Base-by-base conservation (phyloP, 2,113 vertebrate species). In the Mandrillus leucophaeus region DNA sequence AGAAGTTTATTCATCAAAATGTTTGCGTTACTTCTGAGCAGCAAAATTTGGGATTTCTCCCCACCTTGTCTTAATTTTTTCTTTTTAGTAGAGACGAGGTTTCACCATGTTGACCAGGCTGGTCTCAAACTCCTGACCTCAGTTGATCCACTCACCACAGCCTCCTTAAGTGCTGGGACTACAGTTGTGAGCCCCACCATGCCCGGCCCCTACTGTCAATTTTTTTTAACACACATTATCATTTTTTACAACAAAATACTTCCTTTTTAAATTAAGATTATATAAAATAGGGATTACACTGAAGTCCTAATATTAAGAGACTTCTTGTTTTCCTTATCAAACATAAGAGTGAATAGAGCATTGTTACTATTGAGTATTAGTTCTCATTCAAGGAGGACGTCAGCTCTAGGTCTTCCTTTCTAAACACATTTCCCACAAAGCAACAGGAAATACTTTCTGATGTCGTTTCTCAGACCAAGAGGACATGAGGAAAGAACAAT, bases 361-460 rank as follows among this genome's bases (percentile, higher is more conserved):
- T 40, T 96, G 59, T 27, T 92, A 48, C 8, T 68, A 93, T 1
- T 82, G 52, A 70, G 13, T 45, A 43, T 59, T 52, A 80, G 38
- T 79, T 95, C n/a, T 83, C 8, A 6, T 40, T 90, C 57, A 95
- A 95, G 80, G n/a, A 73, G 2, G 16, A 2, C 2, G 2, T 73
- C 52, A 95, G 66, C 22, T 79, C 48, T 97, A 50, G 9, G 38
- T 95, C 86, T 96, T 91, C 55, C 95, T 8, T 40, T 48, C 64
- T 52, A 52, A 97, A 84, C 52, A 90, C 61, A 93, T 59, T 93
- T 88, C 43, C 94, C 90, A 40, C 7, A 96, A 96, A 98, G 73
- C 57, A 93, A 38, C n/a, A 75, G 59, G 40, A 98, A 97, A 96
- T 75, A 81, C 45, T 35, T 50, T 92, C 84, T 90, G 88, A 96